phyloP scores from a whole-genome alignment of 1,140 invertebrate genomes.

The Trichoplusia ni region DNA sequence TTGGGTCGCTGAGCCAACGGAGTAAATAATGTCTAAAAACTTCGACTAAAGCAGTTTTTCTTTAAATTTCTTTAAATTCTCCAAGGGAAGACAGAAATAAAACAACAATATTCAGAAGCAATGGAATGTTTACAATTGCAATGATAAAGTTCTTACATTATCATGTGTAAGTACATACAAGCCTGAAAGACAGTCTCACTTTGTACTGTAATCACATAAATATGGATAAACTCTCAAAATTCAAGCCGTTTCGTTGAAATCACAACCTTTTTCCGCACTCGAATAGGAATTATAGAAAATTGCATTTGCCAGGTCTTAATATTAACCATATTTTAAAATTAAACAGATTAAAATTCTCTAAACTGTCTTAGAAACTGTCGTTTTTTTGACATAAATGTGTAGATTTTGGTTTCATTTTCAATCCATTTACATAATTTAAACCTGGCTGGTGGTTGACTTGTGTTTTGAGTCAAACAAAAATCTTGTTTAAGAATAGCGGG shows the following conservation, averaged over 20 bases:
- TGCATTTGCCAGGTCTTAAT: not conserved
- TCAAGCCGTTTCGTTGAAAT: constrained; percentile 33
- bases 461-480: too few species aligned
- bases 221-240: constrained; percentile 31
- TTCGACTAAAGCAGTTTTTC: too few species aligned
- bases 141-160: constrained; percentile 70
- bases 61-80: too few species aligned
- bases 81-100: too few species aligned
- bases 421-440: too few species aligned
- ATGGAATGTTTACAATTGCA: constrained; percentile 79
- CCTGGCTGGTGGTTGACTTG: too few species aligned
- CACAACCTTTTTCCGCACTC: constrained; percentile 28
- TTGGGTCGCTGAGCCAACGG: not conserved
- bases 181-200: constrained; percentile 46
- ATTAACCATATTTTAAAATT: not conserved
- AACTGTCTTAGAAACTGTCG: not conserved
- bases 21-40: too few species aligned
- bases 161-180: constrained; percentile 49
- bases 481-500: too few species aligned
- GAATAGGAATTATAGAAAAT: constrained; percentile 9
- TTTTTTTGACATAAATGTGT: too few species aligned
- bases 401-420: too few species aligned
- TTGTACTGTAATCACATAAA: constrained; percentile 24
- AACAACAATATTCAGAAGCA: constrained; percentile 69
- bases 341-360: not conserved